Evolutionary conservation across 1,140 invertebrate genomes (phyloP).

Genomic region (Helicoverpa armigera): DNA sequence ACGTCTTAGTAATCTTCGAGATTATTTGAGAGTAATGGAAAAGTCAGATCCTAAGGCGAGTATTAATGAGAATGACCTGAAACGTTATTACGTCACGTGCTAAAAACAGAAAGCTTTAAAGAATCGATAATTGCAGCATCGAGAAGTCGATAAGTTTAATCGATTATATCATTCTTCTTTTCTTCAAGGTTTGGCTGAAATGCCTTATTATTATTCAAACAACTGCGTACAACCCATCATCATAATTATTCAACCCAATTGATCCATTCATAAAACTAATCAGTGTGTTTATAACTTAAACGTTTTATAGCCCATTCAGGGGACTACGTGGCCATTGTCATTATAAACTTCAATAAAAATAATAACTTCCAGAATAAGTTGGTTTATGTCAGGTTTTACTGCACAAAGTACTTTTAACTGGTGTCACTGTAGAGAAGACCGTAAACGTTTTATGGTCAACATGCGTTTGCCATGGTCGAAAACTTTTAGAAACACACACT

Average conservation of each 20-base stretch:
- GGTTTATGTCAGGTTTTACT: constrained; percentile 35
- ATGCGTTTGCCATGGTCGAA: background rate
- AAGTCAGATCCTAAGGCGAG: background rate
- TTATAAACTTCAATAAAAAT: constrained; percentile 37
- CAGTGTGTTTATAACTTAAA: constrained; percentile 39
- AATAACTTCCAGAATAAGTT: constrained; percentile 39
- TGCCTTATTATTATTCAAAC: constrained; percentile 25
- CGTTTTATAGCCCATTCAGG: constrained; percentile 48
- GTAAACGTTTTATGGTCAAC: background rate
- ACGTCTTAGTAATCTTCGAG: constrained; percentile 2
- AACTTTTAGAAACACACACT: too few relatives aligned
- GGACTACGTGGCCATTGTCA: constrained; percentile 9
- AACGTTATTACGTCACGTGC: background rate
- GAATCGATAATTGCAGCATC: too few relatives aligned
- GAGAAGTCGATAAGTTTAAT: too few relatives aligned
- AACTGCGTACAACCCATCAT: constrained; percentile 8
- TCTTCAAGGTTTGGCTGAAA: background rate
- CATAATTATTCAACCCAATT: constrained; percentile 37
- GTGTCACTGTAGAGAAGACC: background rate
- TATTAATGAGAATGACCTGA: constrained; percentile 14
- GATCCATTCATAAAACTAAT: constrained; percentile 51
- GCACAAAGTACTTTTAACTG: constrained; percentile 2
- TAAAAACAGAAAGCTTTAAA: too few relatives aligned
- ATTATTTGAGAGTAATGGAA: constrained; percentile 18
- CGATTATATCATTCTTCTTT: background rate